These are phyloP conservation scores for Tetramorium simillimum DNA, from an alignment of 1,140 invertebrate genomes.

Conservation along the genomic window DNA sequence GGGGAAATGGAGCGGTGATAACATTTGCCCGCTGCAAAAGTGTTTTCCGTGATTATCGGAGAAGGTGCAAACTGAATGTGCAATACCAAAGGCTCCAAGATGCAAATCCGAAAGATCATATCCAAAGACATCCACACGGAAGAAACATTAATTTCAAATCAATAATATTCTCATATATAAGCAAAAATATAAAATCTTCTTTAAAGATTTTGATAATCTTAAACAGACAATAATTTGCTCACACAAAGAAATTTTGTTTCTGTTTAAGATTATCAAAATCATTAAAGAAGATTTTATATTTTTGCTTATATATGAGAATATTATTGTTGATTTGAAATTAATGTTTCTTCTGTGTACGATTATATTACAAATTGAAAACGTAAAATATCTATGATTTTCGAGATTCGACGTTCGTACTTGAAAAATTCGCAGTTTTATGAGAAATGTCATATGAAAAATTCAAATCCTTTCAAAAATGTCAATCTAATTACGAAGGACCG, in stretches of 20 bases:
- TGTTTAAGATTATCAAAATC: too few relatives aligned
- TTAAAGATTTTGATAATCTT: too few relatives aligned
- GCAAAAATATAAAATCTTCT: too few relatives aligned
- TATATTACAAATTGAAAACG: neutral
- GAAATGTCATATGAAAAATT: neutral
- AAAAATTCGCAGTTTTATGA: neutral
- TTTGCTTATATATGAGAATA: too few relatives aligned
- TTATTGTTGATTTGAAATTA: too few relatives aligned
- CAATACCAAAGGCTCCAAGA: neutral
- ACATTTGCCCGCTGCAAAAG: conserved; percentile 20
- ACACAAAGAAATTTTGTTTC: too few relatives aligned
- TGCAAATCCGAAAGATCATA: neutral
- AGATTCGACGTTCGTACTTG: neutral
- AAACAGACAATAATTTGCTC: too few relatives aligned
- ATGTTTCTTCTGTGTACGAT: too few relatives aligned
- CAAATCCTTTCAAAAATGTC: neutral
- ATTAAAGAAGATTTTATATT: too few relatives aligned
- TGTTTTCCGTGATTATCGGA: neutral
- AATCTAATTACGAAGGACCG: neutral
- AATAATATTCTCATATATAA: too few relatives aligned
- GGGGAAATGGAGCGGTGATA: conserved; percentile 15
- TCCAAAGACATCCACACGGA: too few relatives aligned
- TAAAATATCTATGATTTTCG: neutral
- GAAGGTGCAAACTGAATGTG: neutral
- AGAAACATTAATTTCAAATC: too few relatives aligned